Base-by-base conservation (phyloP, 2,888 invertebrate genomes). In the Ochlodes sylvanus region DNA sequence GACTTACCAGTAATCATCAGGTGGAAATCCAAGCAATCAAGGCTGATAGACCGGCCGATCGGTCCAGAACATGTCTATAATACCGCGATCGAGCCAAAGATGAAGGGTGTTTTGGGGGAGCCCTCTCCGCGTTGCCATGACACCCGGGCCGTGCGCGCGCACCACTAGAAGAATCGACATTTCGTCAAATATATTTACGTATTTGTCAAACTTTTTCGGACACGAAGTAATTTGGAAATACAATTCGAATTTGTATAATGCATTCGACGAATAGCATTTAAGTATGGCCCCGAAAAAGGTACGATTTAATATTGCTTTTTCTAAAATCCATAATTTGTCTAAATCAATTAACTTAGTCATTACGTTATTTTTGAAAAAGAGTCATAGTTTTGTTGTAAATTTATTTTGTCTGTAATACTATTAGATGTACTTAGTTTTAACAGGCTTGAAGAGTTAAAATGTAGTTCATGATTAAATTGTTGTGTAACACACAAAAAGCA, bases 221-320 rank as follows among this genome's bases (percentile, higher is more conserved):
- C 0, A 52, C 50, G 44, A 60, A 63, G 21, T 41, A 54, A 60
- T 19, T 54, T 55, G 10, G 17, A 27, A 61, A 55, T 19, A 34
- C 5, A 34, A 32, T 50, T 50, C 17, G 6, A 50, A 50, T 17
- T 19, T 19, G 3, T 19, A 55, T 47, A 55, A 61, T 61, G 60
- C 54, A 42, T 42, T 38, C 54, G 7, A 61, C 17, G 67, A 67
- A 55, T 60, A 56, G 38, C 52, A 34, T 62, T 41, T 47, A 68
- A 63, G 65, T 75, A 92, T 92, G 92, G 85, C 90, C 32, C 90
- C 91, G 6, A 92, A 92, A 75, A 92, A 89, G 91, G 92, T 92
- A 85, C 78, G 89, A 73, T 64, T 70, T 63, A 19, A 19, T 69
- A 68, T 63, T 14, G 55, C 55, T 27, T 47, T 38, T 38, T 64